Base-by-base conservation (phyloP, 2,113 vertebrate genomes). In the Nesogale talazaci region DNA sequence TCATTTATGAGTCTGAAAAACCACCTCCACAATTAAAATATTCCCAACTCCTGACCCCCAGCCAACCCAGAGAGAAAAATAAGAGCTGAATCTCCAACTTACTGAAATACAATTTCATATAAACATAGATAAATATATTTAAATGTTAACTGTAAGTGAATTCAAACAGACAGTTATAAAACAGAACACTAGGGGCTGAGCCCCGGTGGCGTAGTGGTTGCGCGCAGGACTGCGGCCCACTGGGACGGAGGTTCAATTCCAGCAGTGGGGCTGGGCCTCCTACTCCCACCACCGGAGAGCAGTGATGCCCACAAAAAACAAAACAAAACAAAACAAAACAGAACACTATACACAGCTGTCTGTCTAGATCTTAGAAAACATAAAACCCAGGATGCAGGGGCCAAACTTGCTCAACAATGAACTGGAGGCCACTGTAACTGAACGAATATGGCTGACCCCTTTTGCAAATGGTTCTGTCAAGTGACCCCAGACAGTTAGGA, bases 41-140 rank as follows among this genome's bases (percentile, higher is more conserved):
- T 79, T 70, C 38, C 83, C 78, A 22, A 94, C 57, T 69, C 59
- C 57, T 67, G 94, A 63, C 0, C 65, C 89, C 89, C 84, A 52
- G 11, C n/a, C n/a, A 65, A 67, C 67, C 91, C 46, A 94, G 40
- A 89, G 19, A 83, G 63, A 34, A 14, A 34, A 34, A n/a, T 79
- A 10, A 95, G 88, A 59, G 40, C 29, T 91, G 90, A 82, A 88
- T 91, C 92, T 96, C 78, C 85, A 89, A 83, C 0, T n/a, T 86
- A 85, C 2, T 96, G 92, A 97, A 97, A 97, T 90, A 96, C 96
- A 72, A 93, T 97, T 98, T 97, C 95, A 98, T 98, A 98, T 96
- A 98, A 98, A 98, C 96, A 97, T 97, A 98, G 95, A 98, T 98
- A 98, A 98, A 98, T 98, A 98, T 98, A 98, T 98, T 98, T 98